These are phyloP conservation scores for Wiebesia pumilae DNA, from an alignment of 1,140 invertebrate species.

Conservation along the genomic window DNA sequence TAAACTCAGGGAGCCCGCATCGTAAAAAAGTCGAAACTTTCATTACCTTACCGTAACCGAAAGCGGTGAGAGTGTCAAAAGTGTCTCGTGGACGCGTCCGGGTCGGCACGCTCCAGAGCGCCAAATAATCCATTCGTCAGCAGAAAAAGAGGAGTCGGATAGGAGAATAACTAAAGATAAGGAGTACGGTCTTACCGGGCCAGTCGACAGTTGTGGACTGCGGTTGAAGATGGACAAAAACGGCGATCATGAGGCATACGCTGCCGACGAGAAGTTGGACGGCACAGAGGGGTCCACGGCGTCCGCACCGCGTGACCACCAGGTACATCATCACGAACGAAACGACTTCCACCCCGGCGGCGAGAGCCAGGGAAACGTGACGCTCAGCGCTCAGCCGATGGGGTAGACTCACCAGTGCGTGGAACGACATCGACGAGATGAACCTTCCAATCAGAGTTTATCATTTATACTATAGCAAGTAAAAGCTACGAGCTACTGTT, in stretches of 20 bases:
- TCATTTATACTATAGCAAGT: no score
- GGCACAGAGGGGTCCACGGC: conserved; percentile 59
- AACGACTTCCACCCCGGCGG: conserved; percentile 63
- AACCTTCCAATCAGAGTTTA: conserved; percentile 59
- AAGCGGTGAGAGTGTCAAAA: no score
- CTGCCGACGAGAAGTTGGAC: conserved; percentile 61
- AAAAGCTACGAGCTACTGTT: no score
- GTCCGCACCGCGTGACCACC: conserved; percentile 52
- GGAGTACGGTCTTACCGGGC: conserved; percentile 50
- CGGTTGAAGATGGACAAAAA: neutral
- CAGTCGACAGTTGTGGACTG: conserved; percentile 26
- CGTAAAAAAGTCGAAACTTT: no score
- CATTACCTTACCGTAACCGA: no score
- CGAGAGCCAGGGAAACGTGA: conserved; percentile 66
- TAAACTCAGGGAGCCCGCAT: no score
- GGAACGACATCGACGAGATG: conserved; percentile 61
- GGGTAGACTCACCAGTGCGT: conserved; percentile 58
- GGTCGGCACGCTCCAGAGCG: neutral
- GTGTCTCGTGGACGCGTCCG: no score
- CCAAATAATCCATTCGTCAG: neutral
- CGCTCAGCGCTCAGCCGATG: conserved; percentile 64
- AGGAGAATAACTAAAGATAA: neutral
- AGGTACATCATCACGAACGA: conserved; percentile 65
- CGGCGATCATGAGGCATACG: conserved; percentile 62
- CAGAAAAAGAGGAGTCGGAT: neutral